These are phyloP conservation scores for Mythimna loreyi DNA, from an alignment of 2,888 invertebrate species.

Conservation along the genomic window DNA sequence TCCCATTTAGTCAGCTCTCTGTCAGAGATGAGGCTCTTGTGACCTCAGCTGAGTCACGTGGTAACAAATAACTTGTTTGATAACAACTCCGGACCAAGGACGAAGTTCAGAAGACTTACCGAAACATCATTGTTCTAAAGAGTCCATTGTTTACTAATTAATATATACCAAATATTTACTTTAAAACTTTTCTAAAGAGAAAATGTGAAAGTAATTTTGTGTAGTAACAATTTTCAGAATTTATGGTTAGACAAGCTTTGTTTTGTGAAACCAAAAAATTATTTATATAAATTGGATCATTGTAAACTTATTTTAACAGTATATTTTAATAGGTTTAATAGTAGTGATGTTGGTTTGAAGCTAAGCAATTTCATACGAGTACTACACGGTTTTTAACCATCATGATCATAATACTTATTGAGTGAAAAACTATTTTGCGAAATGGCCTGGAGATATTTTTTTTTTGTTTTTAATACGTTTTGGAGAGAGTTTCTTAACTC, in stretches of 20 bases:
- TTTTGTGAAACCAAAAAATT: not conserved
- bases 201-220: constrained; percentile 1
- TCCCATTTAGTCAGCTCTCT: constrained; percentile 6
- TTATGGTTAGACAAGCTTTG: not conserved
- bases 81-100: not conserved
- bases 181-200: not conserved
- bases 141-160: constrained; percentile 14
- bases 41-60: not conserved
- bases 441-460: too few relatives aligned
- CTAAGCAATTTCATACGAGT: too few relatives aligned
- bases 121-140: constrained; percentile 14
- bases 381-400: too few relatives aligned
- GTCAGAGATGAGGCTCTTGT: not conserved
- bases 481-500: too few relatives aligned
- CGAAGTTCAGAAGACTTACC: constrained; percentile 25
- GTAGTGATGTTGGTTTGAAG: too few relatives aligned
- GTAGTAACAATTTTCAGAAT: not conserved
- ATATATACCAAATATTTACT: constrained; percentile 1
- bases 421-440: too few relatives aligned
- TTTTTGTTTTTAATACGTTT: too few relatives aligned
- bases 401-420: too few relatives aligned
- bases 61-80: not conserved
- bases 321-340: too few relatives aligned
- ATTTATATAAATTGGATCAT: not conserved
- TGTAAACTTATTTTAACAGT: not conserved